Conservation (phyloP, 1,140 invertebrate genomes). For the Lasioglossum baleicum region DNA sequence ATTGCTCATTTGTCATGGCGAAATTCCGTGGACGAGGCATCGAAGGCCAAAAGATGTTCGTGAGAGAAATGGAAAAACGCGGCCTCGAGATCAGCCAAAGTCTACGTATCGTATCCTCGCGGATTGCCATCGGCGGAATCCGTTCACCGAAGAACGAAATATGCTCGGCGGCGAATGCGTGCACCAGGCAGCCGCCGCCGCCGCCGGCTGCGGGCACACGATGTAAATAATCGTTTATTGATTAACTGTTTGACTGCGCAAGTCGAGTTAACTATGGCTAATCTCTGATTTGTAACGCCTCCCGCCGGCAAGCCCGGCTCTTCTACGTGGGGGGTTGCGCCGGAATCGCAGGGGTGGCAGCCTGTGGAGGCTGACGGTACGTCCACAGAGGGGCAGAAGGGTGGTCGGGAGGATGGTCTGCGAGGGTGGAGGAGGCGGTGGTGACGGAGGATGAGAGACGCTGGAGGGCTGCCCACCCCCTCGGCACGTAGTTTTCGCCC, state of each 20-base stretch:
- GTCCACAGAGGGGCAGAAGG: too few species aligned
- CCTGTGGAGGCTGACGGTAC: conserved; percentile 35
- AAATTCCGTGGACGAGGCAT: too few species aligned
- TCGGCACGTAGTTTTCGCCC: conserved; percentile 76
- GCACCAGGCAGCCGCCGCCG: too few species aligned
- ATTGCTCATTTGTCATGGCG: too few species aligned
- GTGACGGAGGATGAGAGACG: conserved; percentile 22
- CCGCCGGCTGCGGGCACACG: conserved; percentile 50
- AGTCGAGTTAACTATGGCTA: conserved; percentile 80
- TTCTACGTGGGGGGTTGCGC: conserved; percentile 30
- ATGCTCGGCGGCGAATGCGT: too few species aligned
- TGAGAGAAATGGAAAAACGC: too few species aligned
- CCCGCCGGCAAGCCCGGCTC: conserved; percentile 46
- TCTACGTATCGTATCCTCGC: too few species aligned
- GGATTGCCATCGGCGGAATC: too few species aligned
- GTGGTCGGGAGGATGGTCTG: too few species aligned
- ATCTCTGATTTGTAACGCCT: conserved; percentile 80
- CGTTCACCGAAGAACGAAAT: conserved; percentile 22
- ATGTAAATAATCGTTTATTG: conserved; percentile 80
- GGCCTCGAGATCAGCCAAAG: too few species aligned
- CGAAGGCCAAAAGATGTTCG: too few species aligned
- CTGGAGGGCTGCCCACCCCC: conserved; percentile 59
- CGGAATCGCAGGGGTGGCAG: conserved; percentile 46
- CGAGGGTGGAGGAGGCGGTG: conserved; percentile 1
- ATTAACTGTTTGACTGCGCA: conserved; percentile 80